These are phyloP conservation scores for Drosophila kuntzei DNA, from an alignment of 2,888 invertebrate species.

Conservation along the genomic window DNA sequence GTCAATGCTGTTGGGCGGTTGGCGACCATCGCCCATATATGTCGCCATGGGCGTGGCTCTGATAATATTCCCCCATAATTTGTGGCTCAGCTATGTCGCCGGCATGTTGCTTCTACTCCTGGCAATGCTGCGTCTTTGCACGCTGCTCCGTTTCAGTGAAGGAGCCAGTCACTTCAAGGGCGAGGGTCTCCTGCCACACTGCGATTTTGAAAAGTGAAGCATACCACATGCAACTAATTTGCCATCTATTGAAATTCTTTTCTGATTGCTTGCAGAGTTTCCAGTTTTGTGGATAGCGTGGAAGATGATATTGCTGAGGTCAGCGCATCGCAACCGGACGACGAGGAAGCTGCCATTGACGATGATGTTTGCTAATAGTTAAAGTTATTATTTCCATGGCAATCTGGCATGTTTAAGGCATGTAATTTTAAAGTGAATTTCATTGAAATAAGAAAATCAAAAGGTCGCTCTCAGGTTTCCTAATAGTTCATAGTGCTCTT, in stretches of 20 bases:
- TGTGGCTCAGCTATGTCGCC: conserved; percentile 87
- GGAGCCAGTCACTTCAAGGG: conserved; percentile 70
- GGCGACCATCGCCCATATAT: conserved; percentile 84
- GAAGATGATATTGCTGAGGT: conserved; percentile 83
- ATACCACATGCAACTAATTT: conserved; percentile 33
- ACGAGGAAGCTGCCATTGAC: conserved; percentile 82
- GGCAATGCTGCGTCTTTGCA: conserved; percentile 85
- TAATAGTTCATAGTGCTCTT: too few relatives aligned
- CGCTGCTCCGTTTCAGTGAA: conserved; percentile 59
- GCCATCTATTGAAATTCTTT: conserved; percentile 28
- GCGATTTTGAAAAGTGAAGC: conserved; percentile 84
- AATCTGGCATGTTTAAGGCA: neutral
- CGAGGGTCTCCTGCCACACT: conserved; percentile 84
- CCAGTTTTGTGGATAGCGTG: conserved; percentile 81
- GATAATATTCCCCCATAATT: conserved; percentile 85
- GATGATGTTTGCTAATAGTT: conserved; percentile 82
- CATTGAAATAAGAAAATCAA: neutral
- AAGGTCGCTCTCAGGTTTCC: neutral
- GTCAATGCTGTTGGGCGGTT: conserved; percentile 77
- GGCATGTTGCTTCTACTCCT: conserved; percentile 86
- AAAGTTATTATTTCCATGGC: neutral
- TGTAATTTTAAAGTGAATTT: neutral
- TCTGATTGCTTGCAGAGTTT: conserved; percentile 72
- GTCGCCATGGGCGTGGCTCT: conserved; percentile 81
- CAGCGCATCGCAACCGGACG: conserved; percentile 71